phyloP scores from a whole-genome alignment of 2,888 invertebrate species.

The Leucozona laternaria region DNA sequence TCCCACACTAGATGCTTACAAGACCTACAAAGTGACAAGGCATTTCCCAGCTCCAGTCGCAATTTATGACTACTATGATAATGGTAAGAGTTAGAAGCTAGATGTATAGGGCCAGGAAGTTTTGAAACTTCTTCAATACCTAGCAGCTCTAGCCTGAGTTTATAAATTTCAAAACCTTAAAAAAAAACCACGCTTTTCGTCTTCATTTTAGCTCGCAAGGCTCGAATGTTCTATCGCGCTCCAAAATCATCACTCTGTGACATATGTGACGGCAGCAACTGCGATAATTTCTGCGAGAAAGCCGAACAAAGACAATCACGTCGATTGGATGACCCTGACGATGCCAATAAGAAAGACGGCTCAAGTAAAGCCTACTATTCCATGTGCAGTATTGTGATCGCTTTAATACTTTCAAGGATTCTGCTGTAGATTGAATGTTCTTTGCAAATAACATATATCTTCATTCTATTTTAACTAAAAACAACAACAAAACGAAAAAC shows the following conservation, averaged over 20 bases:
- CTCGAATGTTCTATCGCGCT: slow-evolving; percentile 92
- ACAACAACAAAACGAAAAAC: slow-evolving; percentile 37
- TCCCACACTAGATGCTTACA: slow-evolving; percentile 93
- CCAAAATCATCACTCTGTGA: slow-evolving; percentile 90
- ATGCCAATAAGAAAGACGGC: slow-evolving; percentile 49
- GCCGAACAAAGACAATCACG: slow-evolving; percentile 80
- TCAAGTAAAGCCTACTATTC: slow-evolving; percentile 27
- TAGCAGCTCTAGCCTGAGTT: too few species aligned
- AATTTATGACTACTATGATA: slow-evolving; percentile 96
- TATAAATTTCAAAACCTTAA: too few species aligned
- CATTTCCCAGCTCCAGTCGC: slow-evolving; percentile 94
- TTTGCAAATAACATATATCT: slow-evolving; percentile 11
- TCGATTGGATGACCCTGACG: slow-evolving; percentile 53
- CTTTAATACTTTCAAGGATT: slow-evolving; percentile 42
- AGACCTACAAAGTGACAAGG: slow-evolving; percentile 93
- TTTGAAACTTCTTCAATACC: too few species aligned
- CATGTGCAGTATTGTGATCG: slow-evolving; percentile 43
- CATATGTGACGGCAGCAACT: slow-evolving; percentile 90
- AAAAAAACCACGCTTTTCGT: neutral
- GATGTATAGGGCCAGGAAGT: too few species aligned
- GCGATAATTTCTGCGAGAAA: slow-evolving; percentile 82
- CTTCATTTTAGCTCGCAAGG: slow-evolving; percentile 88
- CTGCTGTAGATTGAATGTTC: slow-evolving; percentile 25
- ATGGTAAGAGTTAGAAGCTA: slow-evolving; percentile 85
- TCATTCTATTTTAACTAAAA: slow-evolving; percentile 36